Base-by-base conservation (phyloP, 2,113 vertebrate genomes). In the Lepidothrix coronata region DNA sequence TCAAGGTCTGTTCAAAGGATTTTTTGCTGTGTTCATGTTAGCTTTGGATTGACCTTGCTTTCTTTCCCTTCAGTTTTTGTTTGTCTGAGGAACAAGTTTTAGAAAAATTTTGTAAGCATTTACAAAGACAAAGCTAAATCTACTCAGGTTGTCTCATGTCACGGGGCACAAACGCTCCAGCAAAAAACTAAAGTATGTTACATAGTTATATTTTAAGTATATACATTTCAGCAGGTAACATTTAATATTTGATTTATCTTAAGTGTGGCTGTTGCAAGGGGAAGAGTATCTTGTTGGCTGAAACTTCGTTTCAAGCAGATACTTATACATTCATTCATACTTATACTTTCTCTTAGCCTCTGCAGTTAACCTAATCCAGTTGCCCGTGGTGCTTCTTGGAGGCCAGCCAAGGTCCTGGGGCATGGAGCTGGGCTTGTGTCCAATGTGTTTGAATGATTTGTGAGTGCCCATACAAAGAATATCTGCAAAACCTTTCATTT, bases 21-120 rank as follows among this genome's bases (percentile, higher is more conserved):
- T 88, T 93, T 85, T 68, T 73, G 23, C 68, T 73, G 52, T 55
- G n/a, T 37, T 95, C 37, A 75, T 86, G 41, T 80, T 83, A 71
- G 59, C 48, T 92, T 77, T 86, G 65, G 52, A 75, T 89, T 95
- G 79, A 95, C 88, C 83, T 94, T 93, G 44, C n/a, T 85, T 92
- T 81, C 31, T 58, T 63, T 11, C 19, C 1, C 17, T 44, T 21
- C 62, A 67, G 37, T n/a, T 89, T 90, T 67, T 79, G 7, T 41
- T 94, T 70, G 7, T 63, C 82, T 82, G 35, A 77, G 11, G n/a
- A 37, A 14, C 20, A 67, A 74, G 27, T 68, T 89, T 82, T 67
- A 63, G 33, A 66, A 28, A 35, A 76, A 70, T 57, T 88, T 59
- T 55, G 28, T 28, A n/a, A 54, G 28, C 12, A 28, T 89, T 77